phyloP scores from a whole-genome alignment of 1,140 invertebrate species.

The Calosoma granatense region DNA sequence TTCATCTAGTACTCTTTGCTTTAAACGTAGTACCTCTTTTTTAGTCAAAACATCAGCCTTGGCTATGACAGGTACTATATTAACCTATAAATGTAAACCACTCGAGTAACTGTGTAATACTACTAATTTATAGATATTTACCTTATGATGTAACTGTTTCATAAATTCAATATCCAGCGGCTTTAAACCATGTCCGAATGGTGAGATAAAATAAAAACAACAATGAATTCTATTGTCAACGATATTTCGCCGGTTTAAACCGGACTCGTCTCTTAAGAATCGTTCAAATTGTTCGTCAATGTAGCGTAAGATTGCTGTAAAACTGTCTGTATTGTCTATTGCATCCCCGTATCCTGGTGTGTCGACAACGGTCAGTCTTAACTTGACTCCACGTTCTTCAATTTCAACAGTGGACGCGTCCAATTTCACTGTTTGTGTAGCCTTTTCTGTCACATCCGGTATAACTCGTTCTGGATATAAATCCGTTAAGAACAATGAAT shows the following conservation, averaged over 20 bases:
- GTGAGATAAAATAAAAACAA: slow-evolving; percentile 99
- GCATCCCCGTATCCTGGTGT: slow-evolving; percentile 98
- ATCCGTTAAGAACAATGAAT: slow-evolving; percentile 95
- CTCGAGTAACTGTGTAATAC: not conserved
- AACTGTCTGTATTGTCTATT: slow-evolving; percentile 94
- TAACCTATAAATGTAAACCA: slow-evolving; percentile 58
- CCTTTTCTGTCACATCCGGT: slow-evolving; percentile 78
- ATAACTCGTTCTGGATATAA: slow-evolving; percentile 81
- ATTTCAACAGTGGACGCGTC: slow-evolving; percentile 91
- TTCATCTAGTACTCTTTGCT: slow-evolving; percentile 79
- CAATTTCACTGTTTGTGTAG: slow-evolving; percentile 79
- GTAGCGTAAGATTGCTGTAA: slow-evolving; percentile 82
- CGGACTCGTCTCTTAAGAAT: slow-evolving; percentile 83
- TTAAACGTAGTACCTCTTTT: slow-evolving; percentile 82
- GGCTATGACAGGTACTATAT: slow-evolving; percentile 97
- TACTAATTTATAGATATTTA: slow-evolving; percentile 32
- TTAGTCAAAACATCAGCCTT: slow-evolving; percentile 97
- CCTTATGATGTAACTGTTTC: slow-evolving; percentile 96
- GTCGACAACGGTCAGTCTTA: slow-evolving; percentile 85
- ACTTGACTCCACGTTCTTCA: slow-evolving; percentile 83
- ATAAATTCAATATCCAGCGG: slow-evolving; percentile 96
- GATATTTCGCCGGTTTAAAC: slow-evolving; percentile 82
- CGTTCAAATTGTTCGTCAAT: slow-evolving; percentile 92
- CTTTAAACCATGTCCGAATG: slow-evolving; percentile 89
- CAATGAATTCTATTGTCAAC: slow-evolving; percentile 90